phyloP scores from a whole-genome alignment of 2,888 invertebrate genomes.

The Gisinianus flammeolus region DNA sequence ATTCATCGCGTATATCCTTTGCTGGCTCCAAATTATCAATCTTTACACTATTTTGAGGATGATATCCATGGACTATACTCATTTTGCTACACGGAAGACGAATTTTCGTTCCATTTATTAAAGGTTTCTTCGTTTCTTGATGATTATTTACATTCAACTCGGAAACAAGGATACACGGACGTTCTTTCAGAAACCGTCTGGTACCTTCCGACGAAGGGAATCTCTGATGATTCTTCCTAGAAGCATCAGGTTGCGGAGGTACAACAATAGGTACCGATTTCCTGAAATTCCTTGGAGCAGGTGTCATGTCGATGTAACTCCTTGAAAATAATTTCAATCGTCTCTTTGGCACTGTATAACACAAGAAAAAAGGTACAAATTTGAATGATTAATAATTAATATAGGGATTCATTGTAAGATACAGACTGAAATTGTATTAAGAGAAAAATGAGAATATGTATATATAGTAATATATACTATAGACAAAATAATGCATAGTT shows the following conservation, averaged over 20 bases:
- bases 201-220: not conserved
- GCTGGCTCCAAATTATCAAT: not conserved
- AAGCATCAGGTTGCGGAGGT: not conserved
- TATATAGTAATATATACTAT: no score
- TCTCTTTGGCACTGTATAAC: no score
- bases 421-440: no score
- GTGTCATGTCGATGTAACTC: not conserved
- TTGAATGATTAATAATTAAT: no score
- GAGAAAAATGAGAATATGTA: no score
- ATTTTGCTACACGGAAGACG: not conserved
- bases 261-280: not conserved
- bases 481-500: no score
- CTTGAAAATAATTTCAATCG: no score
- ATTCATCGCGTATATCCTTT: not conserved
- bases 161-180: not conserved
- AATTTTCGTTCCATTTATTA: not conserved
- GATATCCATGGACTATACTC: not conserved
- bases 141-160: not conserved
- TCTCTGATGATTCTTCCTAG: not conserved
- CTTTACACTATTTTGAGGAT: not conserved
- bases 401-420: no score
- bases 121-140: not conserved
- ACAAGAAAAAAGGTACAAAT: no score
- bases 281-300: not conserved
- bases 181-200: not conserved